Base-by-base conservation (phyloP, 2,113 vertebrate species). In the Dicentrarchus labrax region DNA sequence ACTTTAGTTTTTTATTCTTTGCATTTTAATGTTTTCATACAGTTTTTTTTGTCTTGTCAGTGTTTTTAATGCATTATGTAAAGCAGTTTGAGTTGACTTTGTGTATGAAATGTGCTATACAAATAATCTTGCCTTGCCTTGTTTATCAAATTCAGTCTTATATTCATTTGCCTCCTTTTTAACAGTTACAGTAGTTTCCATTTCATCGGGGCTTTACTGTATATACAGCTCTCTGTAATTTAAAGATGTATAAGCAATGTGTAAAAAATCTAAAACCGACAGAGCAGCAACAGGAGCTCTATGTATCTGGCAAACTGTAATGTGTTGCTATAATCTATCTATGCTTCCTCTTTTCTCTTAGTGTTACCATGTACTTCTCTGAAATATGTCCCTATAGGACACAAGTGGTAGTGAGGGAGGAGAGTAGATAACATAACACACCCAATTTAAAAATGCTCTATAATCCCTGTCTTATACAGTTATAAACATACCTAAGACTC, bases 301-400 rank as follows among this genome's bases (percentile, higher is more conserved):
- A 30, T 30, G 30, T 30, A 7, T 50, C 66, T 56, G 69, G 22
- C 69, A 73, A 73, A 73, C 30, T 50, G 60, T 73, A n/a, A 30
- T 8, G 17, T 19, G 6, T 53, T 69, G 47, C 71, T 38, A 36
- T 69, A 62, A 53, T 70, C 16, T 61, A 8, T 64, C 19, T 69
- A 0, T 48, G 61, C 10, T 47, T 47, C 5, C 48, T 22, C 68
- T 45, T 45, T 50, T 7, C 19, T 56, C 17, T 43, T 57, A 56
- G 17, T 61, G 21, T 70, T 50, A 13, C 41, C n/a, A 15, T 65
- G 22, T 74, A 59, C 54, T 66, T 12, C 36, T 61, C 22, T 70
- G 48, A 60, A 43, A 79, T 53, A 47, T 5, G 21, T 60, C 19
- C 8, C 39, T 22, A 38, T 17, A 57, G 62, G 17, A 48, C 11